A percentile compares a stretch with the other conserved stretches of the same genome.
phyloP scores from a whole-genome alignment of 2,888 invertebrate genomes.

The Dioctria rufipes region DNA sequence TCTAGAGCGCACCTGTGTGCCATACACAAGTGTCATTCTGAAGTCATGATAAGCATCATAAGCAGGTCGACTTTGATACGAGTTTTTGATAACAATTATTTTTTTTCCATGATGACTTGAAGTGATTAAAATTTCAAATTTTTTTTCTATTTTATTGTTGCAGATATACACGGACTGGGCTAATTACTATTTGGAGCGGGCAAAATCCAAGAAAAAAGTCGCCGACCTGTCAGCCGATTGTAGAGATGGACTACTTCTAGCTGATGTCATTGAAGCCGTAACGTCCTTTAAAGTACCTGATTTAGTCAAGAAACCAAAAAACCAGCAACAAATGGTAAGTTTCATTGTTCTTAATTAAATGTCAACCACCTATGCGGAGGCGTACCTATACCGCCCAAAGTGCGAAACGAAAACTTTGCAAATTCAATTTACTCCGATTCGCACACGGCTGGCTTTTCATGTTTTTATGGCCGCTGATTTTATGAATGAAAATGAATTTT shows the following conservation, averaged over 20 bases:
- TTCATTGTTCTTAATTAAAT: background rate
- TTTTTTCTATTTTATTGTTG: conserved; percentile 57
- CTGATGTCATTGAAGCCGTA: conserved; percentile 96
- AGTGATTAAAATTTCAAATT: background rate
- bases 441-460: conserved; percentile 20
- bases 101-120: background rate
- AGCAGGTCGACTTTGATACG: background rate
- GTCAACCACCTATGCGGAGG: background rate
- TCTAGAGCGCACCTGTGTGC: conserved; percentile 28
- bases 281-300: conserved; percentile 83
- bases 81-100: no score
- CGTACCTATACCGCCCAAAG: background rate
- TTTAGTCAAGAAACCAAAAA: conserved; percentile 88
- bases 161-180: conserved; percentile 99
- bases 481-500: conserved; percentile 47
- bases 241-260: conserved; percentile 91
- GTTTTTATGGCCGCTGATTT: conserved; percentile 36
- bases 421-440: conserved; percentile 23
- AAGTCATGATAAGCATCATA: no score
- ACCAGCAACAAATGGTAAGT: conserved; percentile 94
- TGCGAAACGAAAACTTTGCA: conserved; percentile 3
- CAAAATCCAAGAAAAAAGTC: conserved; percentile 87
- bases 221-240: conserved; percentile 91
- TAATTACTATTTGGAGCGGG: conserved; percentile 96
- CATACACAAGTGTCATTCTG: no score